Percentiles rank a stretch among this genome's conserved stretches.
These are phyloP conservation scores for Nasua narica DNA, from an alignment of 2,797 vertebrate species.

Conservation along the genomic window DNA sequence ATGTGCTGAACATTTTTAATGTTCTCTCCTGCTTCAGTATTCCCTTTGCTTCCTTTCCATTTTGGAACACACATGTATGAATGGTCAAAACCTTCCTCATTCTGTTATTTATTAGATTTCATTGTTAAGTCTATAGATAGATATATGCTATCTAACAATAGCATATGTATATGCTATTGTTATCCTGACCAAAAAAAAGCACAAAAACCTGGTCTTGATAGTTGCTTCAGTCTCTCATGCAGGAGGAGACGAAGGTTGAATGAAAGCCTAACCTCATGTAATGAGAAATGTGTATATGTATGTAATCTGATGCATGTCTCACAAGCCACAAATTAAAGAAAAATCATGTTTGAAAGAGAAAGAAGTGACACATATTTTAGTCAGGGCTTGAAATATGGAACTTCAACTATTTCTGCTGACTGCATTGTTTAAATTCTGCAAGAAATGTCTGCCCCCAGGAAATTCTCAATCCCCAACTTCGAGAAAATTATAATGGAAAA, in stretches of 20 bases:
- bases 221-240: not conserved
- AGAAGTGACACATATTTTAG: not conserved
- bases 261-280: not conserved
- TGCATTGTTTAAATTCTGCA: not conserved
- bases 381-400: not conserved
- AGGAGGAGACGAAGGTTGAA: not conserved
- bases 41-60: not conserved
- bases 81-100: not conserved
- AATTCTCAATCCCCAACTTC: not conserved
- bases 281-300: not conserved
- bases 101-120: not conserved
- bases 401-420: not conserved
- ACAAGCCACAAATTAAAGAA: not conserved
- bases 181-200: not conserved
- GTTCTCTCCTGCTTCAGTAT: not conserved
- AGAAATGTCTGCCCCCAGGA: not conserved
- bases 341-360: not conserved
- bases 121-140: not conserved
- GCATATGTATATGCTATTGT: no score
- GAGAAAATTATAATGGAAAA: conserved; percentile 5
- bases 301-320: not conserved
- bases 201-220: not conserved
- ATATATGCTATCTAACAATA: no score
- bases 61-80: not conserved
- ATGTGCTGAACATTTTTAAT: not conserved